Percentiles rank a stretch among this genome's conserved stretches.
Evolutionary conservation across 2,888 invertebrate species (phyloP).

Genomic region (Heliconius charithonia): DNA sequence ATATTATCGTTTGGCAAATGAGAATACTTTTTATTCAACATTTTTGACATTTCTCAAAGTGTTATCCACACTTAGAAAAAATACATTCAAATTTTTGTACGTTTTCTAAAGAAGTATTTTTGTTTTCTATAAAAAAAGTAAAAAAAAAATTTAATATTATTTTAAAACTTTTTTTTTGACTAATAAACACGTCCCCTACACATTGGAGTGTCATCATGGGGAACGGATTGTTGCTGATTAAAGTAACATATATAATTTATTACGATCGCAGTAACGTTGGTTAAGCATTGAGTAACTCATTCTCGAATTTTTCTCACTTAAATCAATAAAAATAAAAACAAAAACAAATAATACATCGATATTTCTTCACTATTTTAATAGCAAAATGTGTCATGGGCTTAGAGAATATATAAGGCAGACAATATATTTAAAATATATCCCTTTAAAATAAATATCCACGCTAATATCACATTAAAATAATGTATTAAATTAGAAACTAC

Average conservation of each 20-base stretch:
- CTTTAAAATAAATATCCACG: neutral
- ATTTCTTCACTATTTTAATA: neutral
- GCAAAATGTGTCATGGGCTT: neutral
- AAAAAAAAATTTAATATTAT: too few relatives aligned
- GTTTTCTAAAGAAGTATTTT: too few relatives aligned
- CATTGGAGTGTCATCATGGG: too few relatives aligned
- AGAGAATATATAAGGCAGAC: neutral
- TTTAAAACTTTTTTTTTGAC: too few relatives aligned
- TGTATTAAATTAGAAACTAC: slow-evolving; percentile 9
- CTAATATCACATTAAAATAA: neutral
- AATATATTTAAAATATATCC: neutral
- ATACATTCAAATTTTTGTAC: too few relatives aligned
- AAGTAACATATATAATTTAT: neutral
- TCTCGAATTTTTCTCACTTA: neutral
- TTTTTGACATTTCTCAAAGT: too few relatives aligned
- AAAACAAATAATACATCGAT: neutral
- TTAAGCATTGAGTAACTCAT: neutral
- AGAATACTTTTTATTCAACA: too few relatives aligned
- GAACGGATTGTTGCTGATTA: too few relatives aligned
- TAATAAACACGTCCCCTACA: too few relatives aligned
- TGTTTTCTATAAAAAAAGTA: too few relatives aligned
- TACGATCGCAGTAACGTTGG: neutral
- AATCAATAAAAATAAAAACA: neutral
- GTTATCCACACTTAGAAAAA: too few relatives aligned
- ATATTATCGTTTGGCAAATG: too few relatives aligned